phyloP scores from a whole-genome alignment of 2,113 vertebrate species.

The Lycaon pictus region DNA sequence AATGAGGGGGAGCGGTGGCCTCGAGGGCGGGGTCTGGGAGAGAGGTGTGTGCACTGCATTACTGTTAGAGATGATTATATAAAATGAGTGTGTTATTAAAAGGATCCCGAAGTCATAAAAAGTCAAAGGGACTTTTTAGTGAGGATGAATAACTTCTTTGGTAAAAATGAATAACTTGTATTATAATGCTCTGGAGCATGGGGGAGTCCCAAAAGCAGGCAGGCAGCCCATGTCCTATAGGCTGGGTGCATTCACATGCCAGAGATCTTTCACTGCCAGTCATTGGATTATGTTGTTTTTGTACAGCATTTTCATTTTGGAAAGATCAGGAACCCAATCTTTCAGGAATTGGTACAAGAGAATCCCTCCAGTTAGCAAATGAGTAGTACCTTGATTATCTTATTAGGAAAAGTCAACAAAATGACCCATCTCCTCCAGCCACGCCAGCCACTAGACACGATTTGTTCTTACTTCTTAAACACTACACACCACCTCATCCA shows the following conservation, averaged over 20 bases:
- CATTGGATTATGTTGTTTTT: neutral
- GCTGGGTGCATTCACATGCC: neutral
- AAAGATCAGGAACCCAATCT: neutral
- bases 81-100: constrained; percentile 68
- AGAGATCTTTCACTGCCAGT: neutral
- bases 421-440: neutral
- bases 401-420: neutral
- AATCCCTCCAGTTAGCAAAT: neutral
- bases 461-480: neutral
- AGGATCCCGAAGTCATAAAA: constrained; percentile 75
- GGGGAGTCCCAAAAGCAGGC: neutral
- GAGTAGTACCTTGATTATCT: neutral
- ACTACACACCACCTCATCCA: neutral
- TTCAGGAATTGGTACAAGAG: neutral
- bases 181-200: neutral
- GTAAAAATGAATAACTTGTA: constrained; percentile 61
- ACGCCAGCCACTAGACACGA: fast-evolving
- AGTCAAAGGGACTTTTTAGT: constrained; percentile 60
- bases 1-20: neutral
- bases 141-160: constrained; percentile 70
- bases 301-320: neutral
- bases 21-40: neutral
- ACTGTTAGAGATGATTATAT: neutral
- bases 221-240: neutral
- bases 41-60: neutral